Evolutionary conservation across 2,888 invertebrate species (phyloP).

Genomic region (Halictus quadricinctus): DNA sequence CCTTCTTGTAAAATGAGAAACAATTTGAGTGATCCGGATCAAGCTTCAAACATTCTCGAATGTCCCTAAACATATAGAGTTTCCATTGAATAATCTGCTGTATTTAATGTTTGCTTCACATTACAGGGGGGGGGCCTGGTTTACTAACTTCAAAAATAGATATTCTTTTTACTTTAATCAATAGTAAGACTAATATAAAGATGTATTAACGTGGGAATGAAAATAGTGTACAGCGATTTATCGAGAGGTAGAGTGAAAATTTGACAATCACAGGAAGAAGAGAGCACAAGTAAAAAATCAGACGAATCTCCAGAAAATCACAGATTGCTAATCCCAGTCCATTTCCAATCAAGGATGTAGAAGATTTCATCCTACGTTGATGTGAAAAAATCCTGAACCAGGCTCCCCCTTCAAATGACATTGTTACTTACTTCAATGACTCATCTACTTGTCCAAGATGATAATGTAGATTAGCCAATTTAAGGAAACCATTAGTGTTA

Average conservation of each 20-base stretch:
- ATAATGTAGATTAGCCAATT: constrained; percentile 94
- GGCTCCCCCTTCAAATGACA: not conserved
- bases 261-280: no score
- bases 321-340: no score
- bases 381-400: not conserved
- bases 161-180: not conserved
- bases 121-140: not conserved
- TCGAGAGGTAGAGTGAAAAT: no score
- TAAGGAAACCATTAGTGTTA: constrained; percentile 93
- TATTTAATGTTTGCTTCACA: not conserved
- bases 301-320: no score
- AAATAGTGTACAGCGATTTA: no score
- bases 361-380: no score
- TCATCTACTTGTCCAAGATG: constrained; percentile 95
- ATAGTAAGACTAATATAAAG: not conserved
- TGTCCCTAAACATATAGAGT: constrained; percentile 85
- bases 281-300: no score
- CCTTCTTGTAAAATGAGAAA: constrained; percentile 97
- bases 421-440: constrained; percentile 88
- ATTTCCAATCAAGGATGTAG: no score
- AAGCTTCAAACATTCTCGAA: constrained; percentile 97
- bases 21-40: constrained; percentile 99
- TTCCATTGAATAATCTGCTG: not conserved
- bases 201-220: no score
- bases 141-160: not conserved